Evolutionary conservation across 1,140 invertebrate genomes (phyloP), one percentile per base, ranked within the genome.

Genomic region (Holcopasites calliopsidis): DNA sequence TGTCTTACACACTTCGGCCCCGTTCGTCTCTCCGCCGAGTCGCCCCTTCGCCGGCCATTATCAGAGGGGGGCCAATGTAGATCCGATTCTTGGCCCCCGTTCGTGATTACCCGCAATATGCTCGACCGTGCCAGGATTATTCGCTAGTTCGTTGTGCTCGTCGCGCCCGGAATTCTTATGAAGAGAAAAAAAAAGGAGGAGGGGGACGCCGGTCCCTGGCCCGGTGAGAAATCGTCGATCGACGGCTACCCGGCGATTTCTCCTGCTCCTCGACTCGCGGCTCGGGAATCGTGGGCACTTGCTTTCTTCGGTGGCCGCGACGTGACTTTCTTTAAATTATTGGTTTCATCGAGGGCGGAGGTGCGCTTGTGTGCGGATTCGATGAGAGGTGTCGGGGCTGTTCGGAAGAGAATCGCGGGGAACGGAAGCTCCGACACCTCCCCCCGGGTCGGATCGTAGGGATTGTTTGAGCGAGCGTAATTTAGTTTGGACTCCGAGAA

Each of bases 1-100:
- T n/a, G 47, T 78, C 72, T 71, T 71, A 50, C 49, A 52, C 80
- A 47, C 64, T 11, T 55, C 35, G 38, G 5, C 33, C 16, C 8
- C 35, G 8, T 61, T 70, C 62, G 44, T 80, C 21, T 10, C 28
- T 73, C 52, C 47, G 64, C 60, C 42, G n/a, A n/a, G n/a, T 64
- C 65, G 33, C 42, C 65, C 35, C 55, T 54, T 57, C 13, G 49
- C 50, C 44, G 35, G 28, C 81, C 61, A 78, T 78, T 82, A 83
- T 79, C 70, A n/a, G n/a, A n/a, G n/a, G 71, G 11, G 18, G 68
- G 52, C 60, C 55, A 62, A 44, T 47, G 62, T 69, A 47, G 80
- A 68, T 82, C 47, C 33, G 66, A 80, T 62, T 81, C 57, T 57
- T 52, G 42, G 61, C n/a, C 47, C 49, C 49, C 21, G 66, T 69